Conservation (phyloP, 2,888 invertebrate species). For the Diarsia mendica region DNA sequence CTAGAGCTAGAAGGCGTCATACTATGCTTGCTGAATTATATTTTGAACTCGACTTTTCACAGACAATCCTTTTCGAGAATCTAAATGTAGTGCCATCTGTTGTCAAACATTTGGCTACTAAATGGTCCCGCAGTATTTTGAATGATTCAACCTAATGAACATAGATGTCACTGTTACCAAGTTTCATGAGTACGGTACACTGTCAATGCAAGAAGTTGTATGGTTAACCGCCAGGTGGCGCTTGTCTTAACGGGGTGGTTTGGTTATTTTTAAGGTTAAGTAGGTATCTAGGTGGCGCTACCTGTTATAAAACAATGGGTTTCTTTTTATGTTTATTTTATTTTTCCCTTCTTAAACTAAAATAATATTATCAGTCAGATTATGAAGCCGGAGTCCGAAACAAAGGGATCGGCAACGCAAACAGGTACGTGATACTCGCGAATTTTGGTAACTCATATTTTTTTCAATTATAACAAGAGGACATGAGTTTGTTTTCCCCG, state of each 20-base stretch:
- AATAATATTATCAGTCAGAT: no score
- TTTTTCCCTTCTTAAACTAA: neutral
- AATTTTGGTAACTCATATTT: no score
- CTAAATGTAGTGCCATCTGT: constrained; percentile 20
- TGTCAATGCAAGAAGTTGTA: neutral
- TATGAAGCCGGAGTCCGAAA: no score
- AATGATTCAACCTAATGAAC: neutral
- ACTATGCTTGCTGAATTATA: neutral
- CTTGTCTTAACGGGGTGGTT: fast-evolving
- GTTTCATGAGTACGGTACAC: fast-evolving
- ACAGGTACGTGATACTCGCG: no score
- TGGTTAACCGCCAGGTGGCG: constrained; percentile 5
- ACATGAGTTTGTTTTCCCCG: neutral
- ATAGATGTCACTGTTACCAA: constrained; percentile 28
- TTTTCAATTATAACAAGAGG: no score
- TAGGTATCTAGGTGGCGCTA: constrained; percentile 12
- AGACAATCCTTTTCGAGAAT: neutral
- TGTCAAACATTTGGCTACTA: neutral
- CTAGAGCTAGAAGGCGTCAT: neutral
- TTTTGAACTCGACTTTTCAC: neutral
- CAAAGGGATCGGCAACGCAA: neutral
- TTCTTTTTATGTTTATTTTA: neutral
- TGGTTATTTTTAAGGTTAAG: neutral
- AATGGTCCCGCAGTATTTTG: fast-evolving
- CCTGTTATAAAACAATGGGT: neutral